Conservation (phyloP, 2,888 invertebrate species). For the Aspidiotus rigidus region DNA sequence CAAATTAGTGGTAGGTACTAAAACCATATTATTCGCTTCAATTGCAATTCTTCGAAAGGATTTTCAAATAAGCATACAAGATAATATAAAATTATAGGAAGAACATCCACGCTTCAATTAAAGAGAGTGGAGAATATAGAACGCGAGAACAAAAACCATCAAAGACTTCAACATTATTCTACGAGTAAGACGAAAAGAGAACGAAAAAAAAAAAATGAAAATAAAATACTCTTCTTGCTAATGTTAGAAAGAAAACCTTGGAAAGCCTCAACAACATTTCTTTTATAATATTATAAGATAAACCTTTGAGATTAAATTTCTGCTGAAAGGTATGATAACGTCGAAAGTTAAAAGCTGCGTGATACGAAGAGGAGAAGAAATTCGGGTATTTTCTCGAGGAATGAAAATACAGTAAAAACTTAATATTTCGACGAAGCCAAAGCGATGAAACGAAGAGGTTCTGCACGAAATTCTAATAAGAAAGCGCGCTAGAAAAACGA, state of each 20-base stretch:
- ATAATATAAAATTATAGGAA: no score
- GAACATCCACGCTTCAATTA: no score
- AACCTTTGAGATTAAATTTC: constrained; percentile 30
- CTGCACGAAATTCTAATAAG: constrained; percentile 31
- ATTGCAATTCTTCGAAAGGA: no score
- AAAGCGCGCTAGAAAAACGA: constrained; percentile 25
- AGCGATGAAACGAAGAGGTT: constrained; percentile 9
- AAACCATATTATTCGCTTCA: no score
- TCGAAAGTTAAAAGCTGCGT: constrained; percentile 24
- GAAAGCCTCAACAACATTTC: constrained; percentile 16
- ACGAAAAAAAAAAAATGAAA: not conserved
- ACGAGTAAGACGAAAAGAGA: no score
- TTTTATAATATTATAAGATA: constrained; percentile 19
- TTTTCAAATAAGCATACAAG: no score
- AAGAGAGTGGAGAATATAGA: no score
- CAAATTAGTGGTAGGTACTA: no score
- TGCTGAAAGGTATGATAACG: constrained; percentile 21
- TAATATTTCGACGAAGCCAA: constrained; percentile 19
- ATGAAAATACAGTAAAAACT: constrained; percentile 31
- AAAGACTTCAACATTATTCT: no score
- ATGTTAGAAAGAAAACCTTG: not conserved
- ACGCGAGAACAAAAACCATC: no score
- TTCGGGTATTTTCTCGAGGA: constrained; percentile 10
- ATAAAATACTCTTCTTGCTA: not conserved
- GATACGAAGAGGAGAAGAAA: constrained; percentile 7